Evolutionary conservation across 2,888 invertebrate genomes (phyloP).

Genomic region (Gymnocheta viridis): DNA sequence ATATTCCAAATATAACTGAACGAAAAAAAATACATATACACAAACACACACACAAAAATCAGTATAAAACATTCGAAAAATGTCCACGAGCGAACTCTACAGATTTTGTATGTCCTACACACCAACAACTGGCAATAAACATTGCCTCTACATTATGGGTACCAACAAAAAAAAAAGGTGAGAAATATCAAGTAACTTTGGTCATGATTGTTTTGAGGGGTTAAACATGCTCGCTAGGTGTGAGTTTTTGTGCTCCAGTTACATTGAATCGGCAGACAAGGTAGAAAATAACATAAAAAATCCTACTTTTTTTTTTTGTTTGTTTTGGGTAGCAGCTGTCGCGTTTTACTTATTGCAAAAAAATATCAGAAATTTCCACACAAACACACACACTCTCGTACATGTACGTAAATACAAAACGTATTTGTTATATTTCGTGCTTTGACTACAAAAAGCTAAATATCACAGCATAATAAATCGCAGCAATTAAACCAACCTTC

Average conservation of each 20-base stretch:
- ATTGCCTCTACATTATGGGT: neutral
- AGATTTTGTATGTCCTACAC: conserved; percentile 34
- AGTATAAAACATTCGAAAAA: conserved; percentile 32
- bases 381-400: neutral
- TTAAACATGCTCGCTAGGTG: neutral
- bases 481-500: conserved; percentile 51
- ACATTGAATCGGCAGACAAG: neutral
- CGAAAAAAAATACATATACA: conserved; percentile 6
- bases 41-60: conserved; percentile 18
- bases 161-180: neutral
- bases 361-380: neutral
- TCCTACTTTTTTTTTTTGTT: too few relatives aligned
- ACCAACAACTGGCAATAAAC: conserved; percentile 25
- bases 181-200: conserved; percentile 31
- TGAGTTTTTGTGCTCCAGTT: neutral
- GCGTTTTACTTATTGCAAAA: conserved; percentile 25
- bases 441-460: conserved; percentile 53
- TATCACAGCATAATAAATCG: conserved; percentile 63
- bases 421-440: conserved; percentile 60
- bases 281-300: neutral
- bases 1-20: conserved; percentile 41
- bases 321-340: conserved; percentile 57
- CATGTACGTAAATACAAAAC: conserved; percentile 5
- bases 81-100: conserved; percentile 34
- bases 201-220: conserved; percentile 23